Conservation (phyloP, 2,113 vertebrate genomes). For the Nyctibius bracteatus region DNA sequence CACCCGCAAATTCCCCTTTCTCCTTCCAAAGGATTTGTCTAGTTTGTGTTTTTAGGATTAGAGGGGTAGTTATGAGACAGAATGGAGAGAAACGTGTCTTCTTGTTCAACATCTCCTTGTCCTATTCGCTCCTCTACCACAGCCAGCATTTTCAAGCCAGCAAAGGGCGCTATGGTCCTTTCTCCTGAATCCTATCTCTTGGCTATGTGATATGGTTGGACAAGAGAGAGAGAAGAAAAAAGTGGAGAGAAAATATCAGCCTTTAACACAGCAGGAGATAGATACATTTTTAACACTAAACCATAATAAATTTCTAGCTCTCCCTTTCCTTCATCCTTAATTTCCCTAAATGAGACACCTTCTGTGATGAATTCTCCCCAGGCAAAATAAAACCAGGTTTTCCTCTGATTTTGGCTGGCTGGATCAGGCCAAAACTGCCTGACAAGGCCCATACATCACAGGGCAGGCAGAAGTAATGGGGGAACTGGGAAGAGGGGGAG, state of each 20-base stretch:
- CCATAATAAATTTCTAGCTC: constrained; percentile 41
- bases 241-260: background rate
- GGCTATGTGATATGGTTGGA: background rate
- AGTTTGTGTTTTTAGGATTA: constrained; percentile 31
- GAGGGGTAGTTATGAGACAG: background rate
- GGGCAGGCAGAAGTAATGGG: background rate
- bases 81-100: background rate
- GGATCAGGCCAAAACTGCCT: constrained; percentile 38
- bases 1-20: background rate
- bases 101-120: background rate
- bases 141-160: background rate
- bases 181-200: background rate
- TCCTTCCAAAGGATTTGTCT: constrained; percentile 27
- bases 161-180: background rate
- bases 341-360: constrained; percentile 64
- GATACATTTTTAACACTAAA: constrained; percentile 21
- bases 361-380: constrained; percentile 63
- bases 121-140: background rate
- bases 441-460: background rate
- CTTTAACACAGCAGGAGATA: background rate
- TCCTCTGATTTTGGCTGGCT: constrained; percentile 63
- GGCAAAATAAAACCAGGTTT: constrained; percentile 64
- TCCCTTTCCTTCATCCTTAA: constrained; percentile 49
- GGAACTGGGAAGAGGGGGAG: background rate
- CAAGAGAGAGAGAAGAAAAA: background rate